These are phyloP conservation scores for Drosophila lacicola DNA, from an alignment of 2,888 invertebrate species.

Conservation along the genomic window DNA sequence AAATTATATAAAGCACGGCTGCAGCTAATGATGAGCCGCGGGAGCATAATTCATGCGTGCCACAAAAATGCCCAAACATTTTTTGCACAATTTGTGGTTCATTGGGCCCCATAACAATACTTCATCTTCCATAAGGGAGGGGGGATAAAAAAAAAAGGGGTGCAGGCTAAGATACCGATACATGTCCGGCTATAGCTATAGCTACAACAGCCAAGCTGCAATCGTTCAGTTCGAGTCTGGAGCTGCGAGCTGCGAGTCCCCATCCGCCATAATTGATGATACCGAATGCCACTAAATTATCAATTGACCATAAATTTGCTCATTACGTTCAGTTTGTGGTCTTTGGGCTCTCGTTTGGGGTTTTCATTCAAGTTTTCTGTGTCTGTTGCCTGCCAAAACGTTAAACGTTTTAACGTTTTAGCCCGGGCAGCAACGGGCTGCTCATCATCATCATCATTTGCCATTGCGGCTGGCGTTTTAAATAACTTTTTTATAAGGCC, in stretches of 20 bases:
- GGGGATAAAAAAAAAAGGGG: constrained; percentile 23
- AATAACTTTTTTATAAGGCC: constrained; percentile 76
- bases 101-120: constrained; percentile 83
- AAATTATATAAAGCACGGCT: constrained; percentile 65
- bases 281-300: constrained; percentile 85
- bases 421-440: constrained; percentile 41
- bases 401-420: constrained; percentile 57
- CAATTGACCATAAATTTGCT: constrained; percentile 85
- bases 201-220: constrained; percentile 13
- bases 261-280: constrained; percentile 83
- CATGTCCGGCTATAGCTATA: constrained; percentile 7
- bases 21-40: constrained; percentile 75
- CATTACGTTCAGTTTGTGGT: constrained; percentile 79
- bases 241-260: constrained; percentile 5
- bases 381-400: constrained; percentile 56
- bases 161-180: constrained; percentile 10
- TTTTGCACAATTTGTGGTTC: constrained; percentile 84
- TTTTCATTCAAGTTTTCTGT: constrained; percentile 67
- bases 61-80: constrained; percentile 73
- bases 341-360: constrained; percentile 20
- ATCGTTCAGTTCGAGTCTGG: constrained; percentile 30
- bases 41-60: constrained; percentile 79
- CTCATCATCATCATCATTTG: constrained; percentile 75
- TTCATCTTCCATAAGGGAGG: constrained; percentile 74
- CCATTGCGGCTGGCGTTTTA: constrained; percentile 76